A percentile compares a stretch with the other conserved stretches of the same genome.
These are phyloP conservation scores for Alligator sinensis DNA, from an alignment of 2,113 vertebrate species.

Conservation along the genomic window DNA sequence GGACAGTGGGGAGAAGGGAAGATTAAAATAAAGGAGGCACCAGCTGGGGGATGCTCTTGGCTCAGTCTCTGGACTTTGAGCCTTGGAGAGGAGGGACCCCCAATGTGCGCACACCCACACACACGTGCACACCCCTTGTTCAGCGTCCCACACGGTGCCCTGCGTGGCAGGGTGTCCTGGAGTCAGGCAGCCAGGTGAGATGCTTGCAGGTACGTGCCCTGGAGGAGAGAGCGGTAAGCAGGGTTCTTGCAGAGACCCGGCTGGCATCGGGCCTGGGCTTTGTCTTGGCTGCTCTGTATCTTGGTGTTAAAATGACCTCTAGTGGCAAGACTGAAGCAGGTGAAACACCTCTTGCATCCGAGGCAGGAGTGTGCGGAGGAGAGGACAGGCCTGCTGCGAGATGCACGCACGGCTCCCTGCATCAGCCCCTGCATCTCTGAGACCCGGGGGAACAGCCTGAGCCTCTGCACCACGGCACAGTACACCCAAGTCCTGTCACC, in stretches of 20 bases:
- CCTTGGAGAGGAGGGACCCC: neutral
- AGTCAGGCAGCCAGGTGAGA: neutral
- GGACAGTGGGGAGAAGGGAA: neutral
- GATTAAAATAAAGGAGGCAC: neutral
- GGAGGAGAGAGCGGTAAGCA: neutral
- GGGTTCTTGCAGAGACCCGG: neutral
- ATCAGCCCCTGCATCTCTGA: no score
- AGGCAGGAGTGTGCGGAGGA: neutral
- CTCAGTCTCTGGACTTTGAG: neutral
- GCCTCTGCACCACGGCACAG: no score
- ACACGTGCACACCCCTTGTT: neutral
- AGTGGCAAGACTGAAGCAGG: slow-evolving; percentile 39
- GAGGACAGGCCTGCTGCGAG: neutral
- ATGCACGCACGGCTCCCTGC: neutral
- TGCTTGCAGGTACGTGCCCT: neutral
- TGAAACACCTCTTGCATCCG: neutral
- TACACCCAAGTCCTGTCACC: no score
- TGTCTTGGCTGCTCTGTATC: neutral
- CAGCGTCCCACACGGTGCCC: neutral
- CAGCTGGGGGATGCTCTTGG: neutral
- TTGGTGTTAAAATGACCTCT: slow-evolving; percentile 73
- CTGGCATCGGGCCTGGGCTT: no score
- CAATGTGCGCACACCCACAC: neutral
- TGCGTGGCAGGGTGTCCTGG: neutral
- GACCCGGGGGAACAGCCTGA: no score